A percentile compares a stretch with the other conserved stretches of the same genome.
phyloP scores from a whole-genome alignment of 2,888 invertebrate genomes.

The Patella caerulea region DNA sequence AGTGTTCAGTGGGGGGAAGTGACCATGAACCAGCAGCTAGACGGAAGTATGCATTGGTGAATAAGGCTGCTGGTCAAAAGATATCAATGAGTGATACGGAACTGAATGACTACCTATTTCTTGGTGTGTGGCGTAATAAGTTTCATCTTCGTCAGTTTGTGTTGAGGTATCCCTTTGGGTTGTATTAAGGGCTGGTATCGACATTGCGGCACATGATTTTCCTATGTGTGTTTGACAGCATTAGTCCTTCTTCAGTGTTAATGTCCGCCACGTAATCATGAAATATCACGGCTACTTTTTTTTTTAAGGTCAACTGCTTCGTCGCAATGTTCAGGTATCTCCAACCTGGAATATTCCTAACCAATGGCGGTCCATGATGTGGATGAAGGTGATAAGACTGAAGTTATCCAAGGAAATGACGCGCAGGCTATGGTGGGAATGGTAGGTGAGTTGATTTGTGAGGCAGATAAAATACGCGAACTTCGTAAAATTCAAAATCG shows the following conservation, averaged over 20 bases:
- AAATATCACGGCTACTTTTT: neutral
- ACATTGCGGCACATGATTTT: neutral
- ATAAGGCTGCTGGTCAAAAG: neutral
- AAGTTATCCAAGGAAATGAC: too few species aligned
- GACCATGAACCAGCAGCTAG: constrained; percentile 1
- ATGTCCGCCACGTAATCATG: neutral
- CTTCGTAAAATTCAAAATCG: too few species aligned
- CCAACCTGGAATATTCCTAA: neutral
- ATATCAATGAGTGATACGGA: constrained; percentile 1
- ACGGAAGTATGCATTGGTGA: neutral
- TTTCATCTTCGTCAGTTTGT: neutral
- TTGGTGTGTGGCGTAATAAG: neutral
- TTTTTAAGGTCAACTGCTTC: neutral
- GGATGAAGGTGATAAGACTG: too few species aligned
- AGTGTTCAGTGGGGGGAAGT: neutral
- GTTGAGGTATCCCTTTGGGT: neutral
- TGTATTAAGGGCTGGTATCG: neutral
- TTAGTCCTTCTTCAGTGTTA: neutral
- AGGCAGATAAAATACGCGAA: too few species aligned
- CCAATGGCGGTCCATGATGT: too few species aligned
- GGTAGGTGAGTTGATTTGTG: too few species aligned
- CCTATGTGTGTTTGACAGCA: neutral
- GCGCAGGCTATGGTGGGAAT: too few species aligned
- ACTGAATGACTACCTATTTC: constrained; percentile 2
- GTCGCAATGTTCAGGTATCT: neutral